These are phyloP conservation scores for Otis tarda DNA, from an alignment of 2,113 vertebrate genomes.

Conservation along the genomic window DNA sequence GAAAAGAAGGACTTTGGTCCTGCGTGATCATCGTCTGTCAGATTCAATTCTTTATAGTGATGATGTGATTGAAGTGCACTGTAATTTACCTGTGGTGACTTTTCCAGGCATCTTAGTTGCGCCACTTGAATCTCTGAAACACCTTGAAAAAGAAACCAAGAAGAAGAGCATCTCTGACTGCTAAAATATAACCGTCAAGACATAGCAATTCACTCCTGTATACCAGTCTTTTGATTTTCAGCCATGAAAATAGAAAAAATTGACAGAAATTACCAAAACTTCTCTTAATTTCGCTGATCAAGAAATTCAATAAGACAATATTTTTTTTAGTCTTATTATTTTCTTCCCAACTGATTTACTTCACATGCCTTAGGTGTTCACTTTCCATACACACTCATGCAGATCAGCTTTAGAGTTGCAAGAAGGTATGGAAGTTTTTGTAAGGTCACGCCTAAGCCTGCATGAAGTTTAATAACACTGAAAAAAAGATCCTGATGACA, in stretches of 20 bases:
- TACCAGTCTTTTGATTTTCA: neutral
- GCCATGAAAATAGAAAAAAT: neutral
- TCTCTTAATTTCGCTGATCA: neutral
- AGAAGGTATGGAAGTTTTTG: neutral
- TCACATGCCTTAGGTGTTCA: neutral
- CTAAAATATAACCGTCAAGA: neutral
- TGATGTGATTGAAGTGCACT: neutral
- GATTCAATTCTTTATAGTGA: neutral
- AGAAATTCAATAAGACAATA: neutral
- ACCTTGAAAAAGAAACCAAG: neutral
- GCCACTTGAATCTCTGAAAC: neutral
- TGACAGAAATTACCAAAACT: neutral
- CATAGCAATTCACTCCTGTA: neutral
- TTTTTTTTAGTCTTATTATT: neutral
- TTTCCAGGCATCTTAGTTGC: neutral
- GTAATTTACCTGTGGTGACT: neutral
- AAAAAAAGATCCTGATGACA: neutral
- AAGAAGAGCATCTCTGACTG: neutral
- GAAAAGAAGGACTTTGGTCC: neutral
- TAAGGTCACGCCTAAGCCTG: neutral
- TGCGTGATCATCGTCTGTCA: fast-evolving
- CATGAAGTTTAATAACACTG: neutral
- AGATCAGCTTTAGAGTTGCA: neutral
- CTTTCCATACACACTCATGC: neutral
- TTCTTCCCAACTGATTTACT: neutral